Evolutionary conservation across 2,888 invertebrate genomes (phyloP).

Genomic region (Drosophila birchii): DNA sequence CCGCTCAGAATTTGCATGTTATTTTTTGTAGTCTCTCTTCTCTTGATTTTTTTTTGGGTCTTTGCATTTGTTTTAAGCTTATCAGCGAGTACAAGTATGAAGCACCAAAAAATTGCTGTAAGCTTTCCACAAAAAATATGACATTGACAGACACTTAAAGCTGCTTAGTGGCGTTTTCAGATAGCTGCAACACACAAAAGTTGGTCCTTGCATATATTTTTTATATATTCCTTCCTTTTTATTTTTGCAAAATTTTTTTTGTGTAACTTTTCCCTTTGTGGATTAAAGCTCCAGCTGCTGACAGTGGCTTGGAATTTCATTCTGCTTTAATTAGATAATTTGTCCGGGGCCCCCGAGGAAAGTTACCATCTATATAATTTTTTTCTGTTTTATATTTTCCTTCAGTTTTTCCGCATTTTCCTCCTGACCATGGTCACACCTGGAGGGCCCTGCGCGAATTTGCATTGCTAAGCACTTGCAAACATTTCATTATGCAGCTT

Average conservation of each 20-base stretch:
- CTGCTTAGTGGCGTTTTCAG: conserved; percentile 66
- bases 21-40: not conserved
- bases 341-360: conserved; percentile 30
- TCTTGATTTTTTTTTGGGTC: not conserved
- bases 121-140: conserved; percentile 66
- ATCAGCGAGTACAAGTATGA: conserved; percentile 48
- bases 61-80: conserved; percentile 62
- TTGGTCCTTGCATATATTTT: conserved; percentile 50
- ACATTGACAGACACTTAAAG: conserved; percentile 78
- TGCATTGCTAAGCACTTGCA: conserved; percentile 73
- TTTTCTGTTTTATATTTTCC: too few species aligned
- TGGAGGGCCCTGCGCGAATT: conserved; percentile 44
- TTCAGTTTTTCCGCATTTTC: not conserved
- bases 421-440: conserved; percentile 23
- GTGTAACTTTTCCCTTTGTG: conserved; percentile 38
- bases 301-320: conserved; percentile 40
- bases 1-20: not conserved
- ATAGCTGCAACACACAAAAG: conserved; percentile 50
- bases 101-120: conserved; percentile 62
- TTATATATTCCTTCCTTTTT: not conserved
- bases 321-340: conserved; percentile 71
- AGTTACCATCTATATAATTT: conserved; percentile 13
- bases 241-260: conserved; percentile 10
- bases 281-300: conserved; percentile 52
- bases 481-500: conserved; percentile 74